A percentile compares a stretch with the other conserved stretches of the same genome.
Evolutionary conservation across 2,113 vertebrate species (phyloP).

Genomic region (Muntiacus reevesi): DNA sequence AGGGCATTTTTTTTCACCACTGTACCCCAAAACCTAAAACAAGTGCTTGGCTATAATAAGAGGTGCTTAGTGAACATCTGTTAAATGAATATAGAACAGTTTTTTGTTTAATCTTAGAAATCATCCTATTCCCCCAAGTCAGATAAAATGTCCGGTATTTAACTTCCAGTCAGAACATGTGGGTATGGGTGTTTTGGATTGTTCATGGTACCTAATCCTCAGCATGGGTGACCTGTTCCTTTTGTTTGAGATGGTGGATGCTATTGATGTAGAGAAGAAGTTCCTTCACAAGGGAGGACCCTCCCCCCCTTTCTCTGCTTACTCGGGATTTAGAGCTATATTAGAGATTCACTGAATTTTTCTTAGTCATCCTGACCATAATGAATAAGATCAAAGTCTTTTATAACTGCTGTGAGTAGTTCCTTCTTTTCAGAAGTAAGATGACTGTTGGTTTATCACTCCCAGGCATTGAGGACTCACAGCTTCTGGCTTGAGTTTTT

Average conservation of each 20-base stretch:
- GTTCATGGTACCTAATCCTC: neutral
- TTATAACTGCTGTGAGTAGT: neutral
- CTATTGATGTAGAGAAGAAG: neutral
- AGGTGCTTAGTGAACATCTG: neutral
- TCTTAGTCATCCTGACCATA: neutral
- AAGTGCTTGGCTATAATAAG: neutral
- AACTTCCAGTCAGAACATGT: neutral
- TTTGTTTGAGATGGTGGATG: neutral
- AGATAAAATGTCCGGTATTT: neutral
- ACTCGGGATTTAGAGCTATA: neutral
- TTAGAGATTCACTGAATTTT: neutral
- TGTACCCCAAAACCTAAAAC: neutral
- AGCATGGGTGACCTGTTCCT: neutral
- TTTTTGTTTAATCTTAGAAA: constrained; percentile 5
- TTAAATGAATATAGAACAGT: neutral
- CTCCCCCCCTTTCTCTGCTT: neutral
- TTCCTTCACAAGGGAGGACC: neutral
- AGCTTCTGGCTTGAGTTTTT: neutral
- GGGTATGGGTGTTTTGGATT: neutral
- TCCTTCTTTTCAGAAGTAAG: constrained; percentile 11
- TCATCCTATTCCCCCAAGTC: neutral
- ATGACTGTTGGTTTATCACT: constrained; percentile 2
- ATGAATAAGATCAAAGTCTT: neutral
- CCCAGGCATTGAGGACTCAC: neutral
- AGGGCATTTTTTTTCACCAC: neutral